Conservation (phyloP, 92 coral and sea anemone species). For the Heliopora coerulea region DNA sequence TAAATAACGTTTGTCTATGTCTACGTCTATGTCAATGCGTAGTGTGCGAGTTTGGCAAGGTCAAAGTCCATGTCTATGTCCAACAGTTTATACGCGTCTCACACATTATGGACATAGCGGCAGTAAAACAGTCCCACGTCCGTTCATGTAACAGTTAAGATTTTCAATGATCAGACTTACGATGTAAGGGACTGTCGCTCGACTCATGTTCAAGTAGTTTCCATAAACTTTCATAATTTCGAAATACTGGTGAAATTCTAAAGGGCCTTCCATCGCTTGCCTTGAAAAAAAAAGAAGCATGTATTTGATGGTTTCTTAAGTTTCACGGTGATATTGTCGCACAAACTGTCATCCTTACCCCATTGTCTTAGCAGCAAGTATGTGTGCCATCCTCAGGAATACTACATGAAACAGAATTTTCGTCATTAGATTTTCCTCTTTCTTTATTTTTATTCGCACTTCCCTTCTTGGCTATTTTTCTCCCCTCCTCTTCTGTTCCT, state of each 20-base stretch:
- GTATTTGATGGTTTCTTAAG: not conserved
- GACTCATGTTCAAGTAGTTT: constrained; percentile 71
- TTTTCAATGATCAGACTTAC: constrained; percentile 51
- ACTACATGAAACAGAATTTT: constrained; percentile 52
- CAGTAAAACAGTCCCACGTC: no score
- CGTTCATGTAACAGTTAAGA: no score
- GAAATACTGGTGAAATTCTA: constrained; percentile 70
- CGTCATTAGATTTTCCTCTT: not conserved
- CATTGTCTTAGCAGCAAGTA: constrained; percentile 60
- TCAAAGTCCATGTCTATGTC: no score
- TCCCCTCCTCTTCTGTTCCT: no score
- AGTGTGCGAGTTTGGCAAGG: no score
- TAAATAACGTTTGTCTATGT: no score
- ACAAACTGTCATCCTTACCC: constrained; percentile 71
- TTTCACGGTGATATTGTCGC: no score
- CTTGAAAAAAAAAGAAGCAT: constrained; percentile 23
- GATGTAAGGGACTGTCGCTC: constrained; percentile 76
- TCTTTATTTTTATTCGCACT: no score
- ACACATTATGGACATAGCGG: no score
- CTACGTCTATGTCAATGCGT: no score
- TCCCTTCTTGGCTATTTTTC: no score
- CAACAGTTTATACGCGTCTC: no score
- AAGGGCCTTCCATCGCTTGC: constrained; percentile 35
- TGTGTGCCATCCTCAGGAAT: constrained; percentile 81
- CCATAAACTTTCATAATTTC: constrained; percentile 56